Evolutionary conservation across 2,888 invertebrate species (phyloP).

Genomic region (Neria commutata): DNA sequence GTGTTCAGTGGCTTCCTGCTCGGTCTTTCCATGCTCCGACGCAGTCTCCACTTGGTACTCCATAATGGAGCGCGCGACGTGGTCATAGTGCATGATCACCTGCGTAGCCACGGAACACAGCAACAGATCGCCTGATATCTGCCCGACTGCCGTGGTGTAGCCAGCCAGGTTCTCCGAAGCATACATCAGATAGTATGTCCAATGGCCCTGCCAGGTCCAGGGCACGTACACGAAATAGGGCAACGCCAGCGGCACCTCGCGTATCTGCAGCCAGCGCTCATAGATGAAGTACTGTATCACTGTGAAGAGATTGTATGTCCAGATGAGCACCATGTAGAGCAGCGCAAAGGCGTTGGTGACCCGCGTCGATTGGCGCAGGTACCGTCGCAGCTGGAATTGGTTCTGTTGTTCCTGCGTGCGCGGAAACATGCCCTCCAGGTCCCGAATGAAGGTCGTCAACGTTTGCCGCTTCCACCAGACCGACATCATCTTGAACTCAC

Average conservation of each 20-base stretch:
- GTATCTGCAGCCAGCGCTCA: slow-evolving; percentile 34
- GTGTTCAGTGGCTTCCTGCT: slow-evolving; percentile 22
- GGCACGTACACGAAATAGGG: slow-evolving; percentile 46
- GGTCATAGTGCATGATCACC: slow-evolving; percentile 56
- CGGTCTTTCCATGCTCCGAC: slow-evolving; percentile 4
- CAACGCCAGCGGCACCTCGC: slow-evolving; percentile 34
- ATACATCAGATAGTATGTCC: slow-evolving; percentile 45
- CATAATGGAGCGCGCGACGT: slow-evolving; percentile 35
- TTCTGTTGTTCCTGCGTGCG: slow-evolving; percentile 22
- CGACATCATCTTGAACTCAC: slow-evolving; percentile 47
- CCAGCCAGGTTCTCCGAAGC: slow-evolving; percentile 42
- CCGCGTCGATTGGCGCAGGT: slow-evolving; percentile 34
- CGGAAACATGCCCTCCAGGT: slow-evolving; percentile 43
- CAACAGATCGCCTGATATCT: slow-evolving; percentile 53
- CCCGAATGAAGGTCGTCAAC: slow-evolving; percentile 38
- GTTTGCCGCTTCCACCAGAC: slow-evolving; percentile 43
- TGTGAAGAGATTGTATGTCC: slow-evolving; percentile 52
- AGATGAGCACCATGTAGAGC: slow-evolving; percentile 51
- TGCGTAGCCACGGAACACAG: slow-evolving; percentile 48
- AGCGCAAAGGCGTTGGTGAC: slow-evolving; percentile 43
- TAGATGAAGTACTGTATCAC: slow-evolving; percentile 42
- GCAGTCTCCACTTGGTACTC: slow-evolving; percentile 26
- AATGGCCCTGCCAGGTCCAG: slow-evolving; percentile 41
- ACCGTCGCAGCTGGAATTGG: slow-evolving; percentile 29
- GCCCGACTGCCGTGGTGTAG: slow-evolving; percentile 45